Base-by-base conservation (phyloP, 2,797 vertebrate species). In the Ambastaia sidthimunki region DNA sequence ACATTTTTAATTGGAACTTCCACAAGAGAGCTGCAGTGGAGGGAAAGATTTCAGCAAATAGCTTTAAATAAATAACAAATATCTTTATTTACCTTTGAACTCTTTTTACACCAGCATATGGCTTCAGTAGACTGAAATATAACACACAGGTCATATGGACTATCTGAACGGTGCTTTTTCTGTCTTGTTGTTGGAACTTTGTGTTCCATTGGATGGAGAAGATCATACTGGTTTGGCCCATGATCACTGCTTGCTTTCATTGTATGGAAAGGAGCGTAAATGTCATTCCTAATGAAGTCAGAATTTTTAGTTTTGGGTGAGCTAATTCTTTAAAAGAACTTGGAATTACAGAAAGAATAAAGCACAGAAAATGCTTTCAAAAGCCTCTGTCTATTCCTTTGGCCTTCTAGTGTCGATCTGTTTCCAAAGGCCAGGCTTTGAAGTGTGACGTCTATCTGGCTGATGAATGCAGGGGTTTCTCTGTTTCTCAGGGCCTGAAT, bases 361-460 rank as follows among this genome's bases (percentile, higher is more conserved):
- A 13, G 23, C 1, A 41, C n/a, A 48, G 23, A 68, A 65, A 44
- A 77, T 18, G 48, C 47, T 74, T 83, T 82, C 83, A 80, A 85
- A n/a, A 82, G 77, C 50, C 18, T 55, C 41, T 70, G n/a, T 28
- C 67, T 59, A 59, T 80, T 80, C 62, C 78, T 57, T 73, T 67
- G 65, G 67, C 25, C 23, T 71, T 73, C 69, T 70, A 37, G 44
- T 63, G 68, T 62, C 57, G 67, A 74, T 66, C 78, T 84, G 34
- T 78, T 72, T 80, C 70, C 68, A 71, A 85, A 81, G 76, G 41
- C 74, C 74, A 81, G 71, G 70, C 60, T 82, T 75, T 82, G 81
- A 83, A 83, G 78, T 78, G 71, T 65, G 82, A 67, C 48, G 62
- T 84, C 76, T 59, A 25, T 68, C 72, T 57, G 60, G 55, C 15